These are phyloP conservation scores for Oegoconia quadripuncta DNA, from an alignment of 2,888 invertebrate genomes.

Conservation along the genomic window DNA sequence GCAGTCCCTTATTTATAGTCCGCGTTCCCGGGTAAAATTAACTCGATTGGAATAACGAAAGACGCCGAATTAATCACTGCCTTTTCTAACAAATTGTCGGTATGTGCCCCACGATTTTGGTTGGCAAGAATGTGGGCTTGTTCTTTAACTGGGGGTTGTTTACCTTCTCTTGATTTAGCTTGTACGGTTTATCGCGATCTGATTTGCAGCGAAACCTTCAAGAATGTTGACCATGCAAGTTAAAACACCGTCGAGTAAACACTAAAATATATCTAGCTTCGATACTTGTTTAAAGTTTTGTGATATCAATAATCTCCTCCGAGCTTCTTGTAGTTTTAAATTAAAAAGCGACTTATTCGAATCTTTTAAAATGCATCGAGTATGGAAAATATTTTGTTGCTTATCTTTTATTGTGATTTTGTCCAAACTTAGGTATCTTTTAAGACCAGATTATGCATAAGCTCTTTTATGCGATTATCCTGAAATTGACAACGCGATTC, in stretches of 20 bases:
- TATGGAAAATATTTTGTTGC: no score
- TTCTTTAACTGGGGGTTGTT: constrained; percentile 3
- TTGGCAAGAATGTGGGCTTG: constrained; percentile 9
- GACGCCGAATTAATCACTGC: constrained; percentile 62
- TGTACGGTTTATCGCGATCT: constrained; percentile 26
- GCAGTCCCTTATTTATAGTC: constrained; percentile 53
- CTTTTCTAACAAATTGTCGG: constrained; percentile 60
- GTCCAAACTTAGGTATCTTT: not conserved
- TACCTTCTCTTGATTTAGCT: constrained; percentile 26
- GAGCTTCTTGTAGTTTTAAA: no score
- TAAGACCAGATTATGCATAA: not conserved
- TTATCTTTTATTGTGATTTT: not conserved
- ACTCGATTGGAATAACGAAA: constrained; percentile 64
- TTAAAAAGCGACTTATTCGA: no score
- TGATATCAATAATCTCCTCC: no score
- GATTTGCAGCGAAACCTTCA: no score
- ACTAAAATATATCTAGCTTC: no score
- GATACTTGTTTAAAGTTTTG: no score
- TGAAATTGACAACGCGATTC: not conserved
- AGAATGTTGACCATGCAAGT: not conserved
- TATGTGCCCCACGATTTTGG: constrained; percentile 42
- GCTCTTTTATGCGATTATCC: not conserved
- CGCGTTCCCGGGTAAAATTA: constrained; percentile 57
- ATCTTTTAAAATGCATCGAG: no score
- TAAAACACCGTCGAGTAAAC: not conserved